A percentile compares a stretch with the other conserved stretches of the same genome.
Conservation (phyloP, 2,888 invertebrate genomes). For the Nomada fabriciana region DNA sequence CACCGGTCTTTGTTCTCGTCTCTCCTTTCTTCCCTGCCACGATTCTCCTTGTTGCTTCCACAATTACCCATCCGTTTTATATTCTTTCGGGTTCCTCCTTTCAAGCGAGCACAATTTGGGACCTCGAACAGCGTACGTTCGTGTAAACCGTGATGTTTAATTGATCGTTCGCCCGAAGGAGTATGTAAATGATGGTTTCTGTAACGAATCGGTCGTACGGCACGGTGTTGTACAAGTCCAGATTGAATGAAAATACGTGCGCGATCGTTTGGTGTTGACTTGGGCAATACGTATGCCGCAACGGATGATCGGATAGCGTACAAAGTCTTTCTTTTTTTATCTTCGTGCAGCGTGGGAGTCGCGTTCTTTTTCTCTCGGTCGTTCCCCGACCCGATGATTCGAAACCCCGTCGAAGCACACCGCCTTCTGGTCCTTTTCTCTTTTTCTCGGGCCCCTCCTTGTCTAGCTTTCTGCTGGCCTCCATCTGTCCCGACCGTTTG, state of each 20-base stretch:
- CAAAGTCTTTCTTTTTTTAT: not conserved
- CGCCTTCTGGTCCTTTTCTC: not conserved
- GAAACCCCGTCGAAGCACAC: not conserved
- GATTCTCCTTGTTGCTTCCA: constrained; percentile 7
- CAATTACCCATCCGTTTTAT: not conserved
- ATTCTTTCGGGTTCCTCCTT: constrained; percentile 8
- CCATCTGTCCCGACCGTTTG: constrained; percentile 35
- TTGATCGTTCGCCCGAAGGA: not conserved
- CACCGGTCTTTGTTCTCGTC: constrained; percentile 20
- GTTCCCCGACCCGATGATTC: not conserved
- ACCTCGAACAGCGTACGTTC: constrained; percentile 10
- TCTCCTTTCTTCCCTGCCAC: not conserved
- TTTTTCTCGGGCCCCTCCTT: constrained; percentile 2
- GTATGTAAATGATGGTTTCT: constrained; percentile 18
- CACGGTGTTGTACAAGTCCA: not conserved
- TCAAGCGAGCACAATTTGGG: not conserved
- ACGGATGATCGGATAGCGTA: not conserved
- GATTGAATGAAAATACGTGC: not conserved
- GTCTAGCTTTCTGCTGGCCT: constrained; percentile 6
- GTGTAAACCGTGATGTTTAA: constrained; percentile 27
- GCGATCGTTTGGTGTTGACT: not conserved
- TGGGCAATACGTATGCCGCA: too few relatives aligned
- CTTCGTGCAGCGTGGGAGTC: not conserved
- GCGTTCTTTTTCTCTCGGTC: not conserved
- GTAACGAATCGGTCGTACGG: not conserved